A percentile compares a stretch with the other conserved stretches of the same genome.
phyloP scores from a whole-genome alignment of 1,140 invertebrate species.

The Penaeus vannamei region DNA sequence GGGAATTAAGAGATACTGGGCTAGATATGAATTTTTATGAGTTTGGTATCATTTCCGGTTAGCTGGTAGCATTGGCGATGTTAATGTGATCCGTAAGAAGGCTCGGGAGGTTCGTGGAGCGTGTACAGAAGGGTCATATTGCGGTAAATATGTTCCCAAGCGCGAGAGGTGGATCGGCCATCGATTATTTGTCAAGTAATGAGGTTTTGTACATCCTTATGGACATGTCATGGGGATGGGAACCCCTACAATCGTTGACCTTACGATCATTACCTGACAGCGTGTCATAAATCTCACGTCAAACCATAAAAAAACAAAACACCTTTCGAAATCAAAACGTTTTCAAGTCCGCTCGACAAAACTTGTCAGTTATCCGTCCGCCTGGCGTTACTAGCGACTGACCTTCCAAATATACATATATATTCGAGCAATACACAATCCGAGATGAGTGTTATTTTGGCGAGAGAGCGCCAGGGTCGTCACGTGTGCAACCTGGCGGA shows the following conservation, averaged over 20 bases:
- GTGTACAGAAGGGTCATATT: conserved; percentile 37
- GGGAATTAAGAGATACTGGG: conserved; percentile 58
- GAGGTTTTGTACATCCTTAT: conserved; percentile 56
- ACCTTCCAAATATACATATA: too few species aligned
- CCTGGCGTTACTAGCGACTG: too few species aligned
- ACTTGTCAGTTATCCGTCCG: too few species aligned
- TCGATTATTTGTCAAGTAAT: conserved; percentile 64
- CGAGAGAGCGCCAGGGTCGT: too few species aligned
- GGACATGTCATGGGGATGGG: neutral
- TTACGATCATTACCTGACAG: neutral
- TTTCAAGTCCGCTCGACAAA: too few species aligned
- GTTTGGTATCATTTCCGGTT: conserved; percentile 46
- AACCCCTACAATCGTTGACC: neutral
- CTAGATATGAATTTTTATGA: conserved; percentile 58
- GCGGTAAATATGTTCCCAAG: conserved; percentile 50
- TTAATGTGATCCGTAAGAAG: neutral
- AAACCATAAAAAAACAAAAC: too few species aligned
- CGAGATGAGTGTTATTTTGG: too few species aligned
- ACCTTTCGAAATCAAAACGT: too few species aligned
- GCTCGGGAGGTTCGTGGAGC: neutral
- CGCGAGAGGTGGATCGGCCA: conserved; percentile 34
- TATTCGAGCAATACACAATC: too few species aligned
- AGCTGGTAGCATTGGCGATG: neutral
- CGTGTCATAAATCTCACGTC: too few species aligned
- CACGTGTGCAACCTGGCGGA: too few species aligned